Conservation (phyloP, 2,888 invertebrate genomes). For the Amphipyra berbera region DNA sequence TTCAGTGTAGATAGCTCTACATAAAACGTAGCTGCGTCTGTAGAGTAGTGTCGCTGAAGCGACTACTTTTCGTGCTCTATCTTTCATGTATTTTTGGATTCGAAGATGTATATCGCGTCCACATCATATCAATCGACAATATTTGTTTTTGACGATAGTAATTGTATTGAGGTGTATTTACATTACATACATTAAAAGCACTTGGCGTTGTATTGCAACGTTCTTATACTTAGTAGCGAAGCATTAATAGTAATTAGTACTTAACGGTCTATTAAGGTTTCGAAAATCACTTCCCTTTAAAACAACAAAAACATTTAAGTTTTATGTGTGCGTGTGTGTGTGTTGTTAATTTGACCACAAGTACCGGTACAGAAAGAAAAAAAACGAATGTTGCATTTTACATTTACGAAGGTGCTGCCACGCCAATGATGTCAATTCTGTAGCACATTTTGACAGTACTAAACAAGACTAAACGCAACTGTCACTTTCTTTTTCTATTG, state of each 20-base stretch:
- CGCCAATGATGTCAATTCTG: no score
- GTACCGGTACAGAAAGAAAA: constrained; percentile 6
- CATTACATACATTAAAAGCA: constrained; percentile 20
- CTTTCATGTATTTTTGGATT: not conserved
- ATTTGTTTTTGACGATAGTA: not conserved
- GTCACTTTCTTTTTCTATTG: no score
- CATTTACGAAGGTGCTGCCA: constrained; percentile 14
- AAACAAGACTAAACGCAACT: no score
- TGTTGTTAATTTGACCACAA: not conserved
- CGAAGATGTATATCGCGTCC: not conserved
- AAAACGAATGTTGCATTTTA: constrained; percentile 24
- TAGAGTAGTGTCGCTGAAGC: not conserved
- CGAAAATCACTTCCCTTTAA: constrained; percentile 43
- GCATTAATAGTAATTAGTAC: constrained; percentile 15
- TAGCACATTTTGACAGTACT: no score
- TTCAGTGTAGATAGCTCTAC: no score
- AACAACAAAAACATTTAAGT: constrained; percentile 7
- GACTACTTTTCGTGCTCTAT: not conserved
- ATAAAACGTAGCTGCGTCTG: no score
- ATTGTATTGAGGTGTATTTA: not conserved
- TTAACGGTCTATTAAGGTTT: constrained; percentile 28
- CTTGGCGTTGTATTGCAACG: not conserved
- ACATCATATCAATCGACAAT: not conserved
- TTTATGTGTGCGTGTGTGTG: not conserved
- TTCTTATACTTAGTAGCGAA: constrained; percentile 6